Evolutionary conservation across 2,113 vertebrate genomes (phyloP).

Genomic region (human (Homo sapiens)): GRCh38 chr18:44606501-44607000

Average conservation of each 20-base stretch:
- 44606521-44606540: neutral
- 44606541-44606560: neutral
- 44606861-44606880: neutral
- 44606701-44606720: neutral
- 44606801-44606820: neutral
- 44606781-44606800: neutral
- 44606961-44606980: neutral
- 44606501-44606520: neutral
- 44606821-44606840: neutral
- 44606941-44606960: neutral
- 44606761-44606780: neutral
- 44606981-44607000: neutral
- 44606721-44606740: neutral
- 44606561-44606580: neutral
- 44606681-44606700: neutral
- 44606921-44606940: neutral
- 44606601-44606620: neutral
- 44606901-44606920: neutral
- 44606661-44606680: neutral
- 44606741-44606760: neutral
- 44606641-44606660: slow-evolving; percentile 12
- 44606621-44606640: neutral
- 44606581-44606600: neutral
- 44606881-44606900: neutral
- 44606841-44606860: neutral